phyloP scores from a whole-genome alignment of 2,888 invertebrate species.

The Cosmia trapezina region DNA sequence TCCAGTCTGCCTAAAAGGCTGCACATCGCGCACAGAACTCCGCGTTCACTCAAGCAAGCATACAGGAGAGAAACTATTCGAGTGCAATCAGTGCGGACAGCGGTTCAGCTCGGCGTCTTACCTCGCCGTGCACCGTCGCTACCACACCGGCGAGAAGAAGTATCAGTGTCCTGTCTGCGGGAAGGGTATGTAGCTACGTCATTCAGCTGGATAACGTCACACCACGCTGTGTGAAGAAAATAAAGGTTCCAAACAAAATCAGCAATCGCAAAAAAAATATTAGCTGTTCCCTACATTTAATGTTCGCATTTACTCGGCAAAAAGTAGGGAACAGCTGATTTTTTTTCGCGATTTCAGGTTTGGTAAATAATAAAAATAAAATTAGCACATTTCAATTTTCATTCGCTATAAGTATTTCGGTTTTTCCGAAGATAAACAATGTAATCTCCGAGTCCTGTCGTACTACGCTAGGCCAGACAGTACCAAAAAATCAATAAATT shows the following conservation, averaged over 20 bases:
- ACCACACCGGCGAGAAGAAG: conserved; percentile 82
- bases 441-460: too few species aligned
- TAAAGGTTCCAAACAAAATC: too few species aligned
- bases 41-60: conserved; percentile 84
- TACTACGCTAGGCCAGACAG: neutral
- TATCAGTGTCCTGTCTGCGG: conserved; percentile 82
- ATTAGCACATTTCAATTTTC: too few species aligned
- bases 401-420: too few species aligned
- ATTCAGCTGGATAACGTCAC: neutral
- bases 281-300: too few species aligned
- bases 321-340: too few species aligned
- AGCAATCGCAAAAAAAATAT: too few species aligned
- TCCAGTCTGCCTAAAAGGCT: conserved; percentile 85
- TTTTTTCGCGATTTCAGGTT: too few species aligned
- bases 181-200: conserved; percentile 72
- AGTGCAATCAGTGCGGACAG: conserved; percentile 81
- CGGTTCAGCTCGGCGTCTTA: conserved; percentile 86
- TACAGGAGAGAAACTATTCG: conserved; percentile 86
- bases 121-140: conserved; percentile 84
- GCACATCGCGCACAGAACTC: conserved; percentile 85
- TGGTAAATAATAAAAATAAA: too few species aligned
- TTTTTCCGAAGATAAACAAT: too few species aligned
- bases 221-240: too few species aligned
- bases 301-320: too few species aligned
- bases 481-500: neutral